A percentile compares a stretch with the other conserved stretches of the same genome.
Evolutionary conservation across 2,113 vertebrate genomes (phyloP).

Genomic region (Pampusana beccarii): DNA sequence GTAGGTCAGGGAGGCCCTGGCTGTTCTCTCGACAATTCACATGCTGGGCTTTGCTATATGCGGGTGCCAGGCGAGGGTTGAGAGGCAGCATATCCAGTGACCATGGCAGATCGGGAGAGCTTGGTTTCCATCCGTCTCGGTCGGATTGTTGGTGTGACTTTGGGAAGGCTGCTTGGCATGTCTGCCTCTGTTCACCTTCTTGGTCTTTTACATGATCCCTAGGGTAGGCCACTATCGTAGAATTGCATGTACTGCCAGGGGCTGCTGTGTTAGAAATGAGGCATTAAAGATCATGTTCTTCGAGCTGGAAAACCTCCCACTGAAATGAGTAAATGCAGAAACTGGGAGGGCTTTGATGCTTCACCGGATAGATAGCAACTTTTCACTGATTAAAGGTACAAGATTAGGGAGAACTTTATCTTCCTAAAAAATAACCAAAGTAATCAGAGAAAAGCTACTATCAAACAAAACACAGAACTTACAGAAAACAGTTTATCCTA

Average conservation of each 20-base stretch:
- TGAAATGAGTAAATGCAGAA: background rate
- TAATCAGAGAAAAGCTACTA: background rate
- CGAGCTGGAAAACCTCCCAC: background rate
- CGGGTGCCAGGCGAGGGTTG: background rate
- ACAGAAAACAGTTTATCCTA: background rate
- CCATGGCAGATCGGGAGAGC: background rate
- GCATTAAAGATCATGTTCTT: background rate
- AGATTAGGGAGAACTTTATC: background rate
- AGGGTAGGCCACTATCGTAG: background rate
- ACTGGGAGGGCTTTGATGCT: background rate
- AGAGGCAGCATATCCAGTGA: background rate
- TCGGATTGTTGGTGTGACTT: background rate
- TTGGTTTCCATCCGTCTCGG: background rate
- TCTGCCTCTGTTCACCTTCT: background rate
- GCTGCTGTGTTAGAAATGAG: background rate
- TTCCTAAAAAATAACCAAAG: background rate
- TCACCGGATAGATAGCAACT: background rate
- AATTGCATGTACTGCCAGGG: background rate
- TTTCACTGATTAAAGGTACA: background rate
- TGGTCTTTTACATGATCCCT: background rate
- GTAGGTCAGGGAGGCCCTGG: accelerated
- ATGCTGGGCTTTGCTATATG: background rate
- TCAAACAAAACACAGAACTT: background rate
- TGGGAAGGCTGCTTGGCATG: background rate
- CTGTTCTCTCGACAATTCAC: background rate